These are phyloP conservation scores for Clitarchus hookeri DNA, from an alignment of 2,888 invertebrate species.

Conservation along the genomic window DNA sequence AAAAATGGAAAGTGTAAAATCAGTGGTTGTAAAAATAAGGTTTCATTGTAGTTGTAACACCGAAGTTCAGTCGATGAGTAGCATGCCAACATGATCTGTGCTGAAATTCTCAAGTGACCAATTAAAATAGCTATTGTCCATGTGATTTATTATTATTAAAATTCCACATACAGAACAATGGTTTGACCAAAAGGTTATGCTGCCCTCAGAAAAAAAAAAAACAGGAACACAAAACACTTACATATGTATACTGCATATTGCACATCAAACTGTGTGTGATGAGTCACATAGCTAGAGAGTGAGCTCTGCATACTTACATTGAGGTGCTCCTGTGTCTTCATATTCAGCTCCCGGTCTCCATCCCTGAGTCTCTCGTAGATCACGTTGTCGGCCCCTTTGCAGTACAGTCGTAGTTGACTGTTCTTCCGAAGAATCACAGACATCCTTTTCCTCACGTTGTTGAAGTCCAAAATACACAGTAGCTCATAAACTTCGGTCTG, in stretches of 20 bases:
- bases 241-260: not conserved
- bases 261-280: not conserved
- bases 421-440: conserved; percentile 89
- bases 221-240: not conserved
- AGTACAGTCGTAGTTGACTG: conserved; percentile 84
- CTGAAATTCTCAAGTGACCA: too few species aligned
- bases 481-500: conserved; percentile 76
- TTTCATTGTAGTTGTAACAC: too few species aligned
- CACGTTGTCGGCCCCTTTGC: conserved; percentile 98
- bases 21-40: too few species aligned
- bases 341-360: conserved; percentile 75
- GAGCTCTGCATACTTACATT: conserved; percentile 74
- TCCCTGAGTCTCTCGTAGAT: conserved; percentile 90
- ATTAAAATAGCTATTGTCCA: too few species aligned
- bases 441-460: conserved; percentile 99
- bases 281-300: not conserved
- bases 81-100: too few species aligned
- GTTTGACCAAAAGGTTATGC: too few species aligned
- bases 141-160: too few species aligned
- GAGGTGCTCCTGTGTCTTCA: conserved; percentile 88
- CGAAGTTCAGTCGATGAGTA: too few species aligned
- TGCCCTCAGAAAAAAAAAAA: too few species aligned
- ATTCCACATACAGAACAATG: too few species aligned
- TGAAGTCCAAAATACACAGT: conserved; percentile 97
- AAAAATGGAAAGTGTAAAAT: too few species aligned